Base-by-base conservation (phyloP, 2,113 vertebrate genomes). In the Vireo altiloquus region DNA sequence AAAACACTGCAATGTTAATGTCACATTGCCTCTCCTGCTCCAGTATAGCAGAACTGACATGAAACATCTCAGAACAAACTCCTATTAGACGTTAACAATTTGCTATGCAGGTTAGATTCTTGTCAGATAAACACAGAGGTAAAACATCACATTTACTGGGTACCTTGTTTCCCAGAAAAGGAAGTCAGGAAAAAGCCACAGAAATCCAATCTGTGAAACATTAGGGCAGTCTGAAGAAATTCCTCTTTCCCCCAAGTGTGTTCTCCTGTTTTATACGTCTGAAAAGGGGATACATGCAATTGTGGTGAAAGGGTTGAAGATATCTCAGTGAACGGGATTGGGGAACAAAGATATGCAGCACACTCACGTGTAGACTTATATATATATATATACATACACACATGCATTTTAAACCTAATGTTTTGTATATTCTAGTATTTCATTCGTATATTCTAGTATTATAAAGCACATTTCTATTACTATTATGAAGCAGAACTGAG, bases 261-360 rank as follows among this genome's bases (percentile, higher is more conserved):
- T 97, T 98, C 97, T 98, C 97, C 81, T 96, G 89, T 98, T 98
- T 98, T 98, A 97, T 97, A 95, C 89, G 95, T 97, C 97, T 98
- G 94, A 97, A 96, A 97, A 92, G 56, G 53, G 54, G 88, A 97
- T 96, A 50, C 40, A 87, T 49, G 60, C 44, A 90, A 56, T 74
- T 96, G 95, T 96, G 81, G 96, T 92, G 89, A 96, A 96, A 95
- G 40, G 18, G 64, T 74, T 80, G 68, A 95, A 90, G 66, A 63
- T 69, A 94, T 87, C 60, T 86, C 56, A 65, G 17, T 35, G 59
- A 93, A 54, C 5, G 37, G 19, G 13, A 66, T 1, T 33, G 27
- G 49, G 42, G 47, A 94, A 66, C 60, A 94, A 92, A 17, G 74
- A 92, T 47, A 80, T 49, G 61, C 11, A 89, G 33, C 15, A 17